Conservation (phyloP, 2,888 invertebrate genomes). For the Heliconius ismenius region DNA sequence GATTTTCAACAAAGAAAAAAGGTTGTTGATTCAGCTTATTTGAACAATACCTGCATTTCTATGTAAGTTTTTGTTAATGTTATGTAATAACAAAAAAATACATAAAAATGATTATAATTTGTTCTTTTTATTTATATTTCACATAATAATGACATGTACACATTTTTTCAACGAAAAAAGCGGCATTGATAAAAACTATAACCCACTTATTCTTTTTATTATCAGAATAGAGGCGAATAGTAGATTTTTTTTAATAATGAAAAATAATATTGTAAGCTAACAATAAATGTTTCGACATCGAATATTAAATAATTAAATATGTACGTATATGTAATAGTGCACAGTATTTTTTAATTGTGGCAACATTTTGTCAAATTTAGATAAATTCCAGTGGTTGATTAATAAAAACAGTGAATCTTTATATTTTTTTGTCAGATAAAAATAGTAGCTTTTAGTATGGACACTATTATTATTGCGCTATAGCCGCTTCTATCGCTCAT, state of each 20-base stretch:
- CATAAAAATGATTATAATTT: neutral
- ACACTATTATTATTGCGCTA: no score
- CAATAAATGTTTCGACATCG: neutral
- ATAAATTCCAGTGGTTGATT: neutral
- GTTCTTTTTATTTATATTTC: neutral
- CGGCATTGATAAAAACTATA: neutral
- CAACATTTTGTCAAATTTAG: neutral
- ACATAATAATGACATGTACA: neutral
- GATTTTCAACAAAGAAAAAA: neutral
- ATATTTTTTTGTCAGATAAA: neutral
- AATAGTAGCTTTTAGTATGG: no score
- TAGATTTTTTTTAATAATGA: neutral
- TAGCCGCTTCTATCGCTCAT: no score
- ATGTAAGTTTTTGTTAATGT: no score
- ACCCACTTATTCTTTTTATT: neutral
- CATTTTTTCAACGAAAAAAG: neutral
- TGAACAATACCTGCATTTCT: no score
- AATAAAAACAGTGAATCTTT: neutral
- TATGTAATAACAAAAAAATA: neutral
- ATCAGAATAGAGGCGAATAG: neutral
- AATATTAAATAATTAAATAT: neutral
- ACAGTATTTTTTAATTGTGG: neutral
- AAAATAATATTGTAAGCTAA: neutral
- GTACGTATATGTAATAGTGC: neutral
- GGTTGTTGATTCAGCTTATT: neutral